These are phyloP conservation scores for Chrysogorgia sp. DNA, from an alignment of 92 coral and sea anemone species.

Conservation along the genomic window DNA sequence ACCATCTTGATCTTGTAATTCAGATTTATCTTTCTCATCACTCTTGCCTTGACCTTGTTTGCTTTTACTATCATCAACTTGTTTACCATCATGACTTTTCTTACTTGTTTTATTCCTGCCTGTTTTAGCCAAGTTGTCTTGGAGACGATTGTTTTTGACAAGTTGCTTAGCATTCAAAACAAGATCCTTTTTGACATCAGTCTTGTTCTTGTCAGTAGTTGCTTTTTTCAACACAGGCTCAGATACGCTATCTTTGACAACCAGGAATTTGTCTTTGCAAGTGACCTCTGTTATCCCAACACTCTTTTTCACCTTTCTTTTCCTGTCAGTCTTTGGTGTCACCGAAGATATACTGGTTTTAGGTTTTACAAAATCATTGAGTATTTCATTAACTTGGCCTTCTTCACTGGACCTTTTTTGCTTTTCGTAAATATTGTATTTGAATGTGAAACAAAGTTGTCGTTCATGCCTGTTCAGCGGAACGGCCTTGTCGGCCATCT, in stretches of 20 bases:
- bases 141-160: background rate
- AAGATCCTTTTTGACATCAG: background rate
- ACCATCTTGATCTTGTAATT: conserved; percentile 19
- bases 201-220: background rate
- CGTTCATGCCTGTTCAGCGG: conserved; percentile 96
- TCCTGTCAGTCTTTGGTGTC: background rate
- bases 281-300: background rate
- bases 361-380: background rate
- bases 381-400: background rate
- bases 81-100: conserved; percentile 19
- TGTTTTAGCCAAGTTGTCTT: conserved; percentile 2
- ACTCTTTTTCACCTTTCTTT: background rate
- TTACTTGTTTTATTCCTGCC: conserved; percentile 40
- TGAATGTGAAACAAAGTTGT: conserved; percentile 86
- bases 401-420: background rate
- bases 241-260: background rate
- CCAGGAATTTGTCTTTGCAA: background rate
- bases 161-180: background rate
- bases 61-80: conserved; percentile 17
- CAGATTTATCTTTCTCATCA: conserved; percentile 10
- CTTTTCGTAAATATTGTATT: conserved; percentile 68
- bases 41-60: conserved; percentile 6
- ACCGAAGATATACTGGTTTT: background rate
- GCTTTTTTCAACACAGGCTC: conserved; percentile 10
- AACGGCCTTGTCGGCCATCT: conserved; percentile 87